Percentiles rank a stretch among this genome's conserved stretches.
Conservation (phyloP, 1,140 invertebrate genomes). For the Brachionus plicatilis region DNA sequence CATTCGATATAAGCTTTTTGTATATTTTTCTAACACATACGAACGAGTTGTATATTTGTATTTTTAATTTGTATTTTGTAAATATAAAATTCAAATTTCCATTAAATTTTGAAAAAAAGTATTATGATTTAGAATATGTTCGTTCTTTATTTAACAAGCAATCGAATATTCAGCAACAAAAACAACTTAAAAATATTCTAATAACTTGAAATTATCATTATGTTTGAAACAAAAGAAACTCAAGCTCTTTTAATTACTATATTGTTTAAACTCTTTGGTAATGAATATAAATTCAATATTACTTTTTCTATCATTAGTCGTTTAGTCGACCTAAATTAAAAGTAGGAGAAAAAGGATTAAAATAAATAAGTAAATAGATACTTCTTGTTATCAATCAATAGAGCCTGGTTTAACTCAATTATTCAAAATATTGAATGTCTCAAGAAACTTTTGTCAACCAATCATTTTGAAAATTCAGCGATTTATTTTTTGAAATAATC, state of each 20-base stretch:
- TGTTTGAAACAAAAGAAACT: neutral
- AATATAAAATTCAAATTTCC: neutral
- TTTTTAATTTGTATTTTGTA: too few relatives aligned
- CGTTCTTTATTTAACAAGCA: neutral
- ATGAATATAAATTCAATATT: neutral
- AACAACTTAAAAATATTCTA: neutral
- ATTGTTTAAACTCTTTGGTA: neutral
- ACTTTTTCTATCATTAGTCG: neutral
- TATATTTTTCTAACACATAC: neutral
- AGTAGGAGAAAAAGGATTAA: conserved; percentile 44
- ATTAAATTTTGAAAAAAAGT: neutral
- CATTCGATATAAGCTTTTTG: neutral
- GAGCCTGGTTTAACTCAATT: neutral
- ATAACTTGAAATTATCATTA: neutral
- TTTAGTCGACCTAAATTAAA: neutral
- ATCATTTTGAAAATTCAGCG: neutral
- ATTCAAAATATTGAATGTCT: neutral
- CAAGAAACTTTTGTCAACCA: neutral
- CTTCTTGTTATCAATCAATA: neutral
- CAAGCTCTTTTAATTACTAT: neutral
- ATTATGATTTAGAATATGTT: neutral
- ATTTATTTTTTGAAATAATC: neutral
- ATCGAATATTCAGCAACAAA: too few relatives aligned
- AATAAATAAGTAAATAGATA: conserved; percentile 40
- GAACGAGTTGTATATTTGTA: neutral